Evolutionary conservation across 1,140 invertebrate species (phyloP), one percentile per base, ranked within the genome.

Genomic region (Euura saliciscinereae): DNA sequence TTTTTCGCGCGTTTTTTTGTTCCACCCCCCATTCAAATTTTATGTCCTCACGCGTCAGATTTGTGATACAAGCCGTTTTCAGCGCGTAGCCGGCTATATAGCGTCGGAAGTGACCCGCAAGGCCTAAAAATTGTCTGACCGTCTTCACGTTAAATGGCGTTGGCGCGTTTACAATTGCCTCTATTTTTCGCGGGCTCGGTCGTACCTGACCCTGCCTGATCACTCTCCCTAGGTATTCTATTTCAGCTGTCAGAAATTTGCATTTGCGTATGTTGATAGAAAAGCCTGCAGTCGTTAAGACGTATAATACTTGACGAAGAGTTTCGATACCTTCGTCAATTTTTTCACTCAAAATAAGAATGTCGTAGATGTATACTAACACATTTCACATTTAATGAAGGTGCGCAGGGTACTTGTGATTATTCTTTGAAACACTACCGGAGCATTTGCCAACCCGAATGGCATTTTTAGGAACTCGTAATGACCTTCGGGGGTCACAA

Each of bases 401-500:
- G 43, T 28, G 6, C 45, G 28, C 3, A 73, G 45, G 46, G 72
- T 73, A 44, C 70, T 69, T 43, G 72, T 3, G 4, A 73, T 73
- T 13, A 73, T 71, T 46, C 46, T 44, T 66, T 73, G 72, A 71
- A 64, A 73, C 4, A 73, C 72, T 8, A 70, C 64, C 2, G 72
- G 72, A n/a, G 72, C 72, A 59, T 73, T 73, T 7, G 68, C 68
- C 44, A 73, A 71, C 4, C 72, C 72, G 45, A 42, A 73, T 43
- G 72, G 72, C 72, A 73, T 73, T 43, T 73, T 73, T 28, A 73
- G 10, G 44, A 69, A 73, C 42, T 73, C 68, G 65, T 46, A 73
- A 59, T 66, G 66, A 8, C 66, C 66, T 43, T 68, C n/a, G 43
- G 77, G 77, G 43, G 73, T 75, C n/a, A 74, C 69, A 66, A 76